These are phyloP conservation scores for Cerastis rubricosa DNA, from an alignment of 2,888 invertebrate species.

Conservation along the genomic window DNA sequence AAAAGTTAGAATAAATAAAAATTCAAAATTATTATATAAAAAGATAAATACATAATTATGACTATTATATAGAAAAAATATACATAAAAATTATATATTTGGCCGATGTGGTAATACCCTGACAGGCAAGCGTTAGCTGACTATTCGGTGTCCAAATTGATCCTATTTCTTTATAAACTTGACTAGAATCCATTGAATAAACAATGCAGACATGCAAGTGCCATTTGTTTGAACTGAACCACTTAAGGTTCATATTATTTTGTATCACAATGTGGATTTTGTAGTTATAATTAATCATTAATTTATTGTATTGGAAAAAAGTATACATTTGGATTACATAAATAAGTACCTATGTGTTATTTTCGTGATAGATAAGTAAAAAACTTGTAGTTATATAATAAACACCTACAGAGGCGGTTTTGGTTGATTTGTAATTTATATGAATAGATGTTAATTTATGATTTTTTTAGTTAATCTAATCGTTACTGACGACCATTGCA, in stretches of 20 bases:
- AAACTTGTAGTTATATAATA: conserved; percentile 83
- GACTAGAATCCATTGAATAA: conserved; percentile 80
- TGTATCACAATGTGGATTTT: conserved; percentile 81
- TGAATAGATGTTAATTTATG: conserved; percentile 74
- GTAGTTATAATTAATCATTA: conserved; percentile 81
- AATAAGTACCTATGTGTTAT: conserved; percentile 86
- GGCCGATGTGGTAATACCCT: conserved; percentile 93
- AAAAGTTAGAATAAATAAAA: conserved; percentile 87
- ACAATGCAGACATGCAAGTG: conserved; percentile 89
- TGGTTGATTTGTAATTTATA: conserved; percentile 82
- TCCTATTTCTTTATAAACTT: conserved; percentile 76
- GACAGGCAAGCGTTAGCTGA: conserved; percentile 92
- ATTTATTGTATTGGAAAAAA: conserved; percentile 83
- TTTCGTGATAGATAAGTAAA: conserved; percentile 89
- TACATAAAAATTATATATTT: conserved; percentile 89
- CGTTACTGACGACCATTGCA: conserved; percentile 79
- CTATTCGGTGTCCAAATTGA: conserved; percentile 89
- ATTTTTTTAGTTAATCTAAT: conserved; percentile 71
- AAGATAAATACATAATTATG: conserved; percentile 90
- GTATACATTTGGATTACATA: conserved; percentile 85
- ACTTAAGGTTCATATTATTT: conserved; percentile 79
- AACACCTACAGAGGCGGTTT: conserved; percentile 83
- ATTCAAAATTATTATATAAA: conserved; percentile 91
- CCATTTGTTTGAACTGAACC: conserved; percentile 87
- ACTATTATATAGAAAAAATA: conserved; percentile 90